Conservation (phyloP, 2,113 vertebrate species). For the Notarius quadriscutis region DNA sequence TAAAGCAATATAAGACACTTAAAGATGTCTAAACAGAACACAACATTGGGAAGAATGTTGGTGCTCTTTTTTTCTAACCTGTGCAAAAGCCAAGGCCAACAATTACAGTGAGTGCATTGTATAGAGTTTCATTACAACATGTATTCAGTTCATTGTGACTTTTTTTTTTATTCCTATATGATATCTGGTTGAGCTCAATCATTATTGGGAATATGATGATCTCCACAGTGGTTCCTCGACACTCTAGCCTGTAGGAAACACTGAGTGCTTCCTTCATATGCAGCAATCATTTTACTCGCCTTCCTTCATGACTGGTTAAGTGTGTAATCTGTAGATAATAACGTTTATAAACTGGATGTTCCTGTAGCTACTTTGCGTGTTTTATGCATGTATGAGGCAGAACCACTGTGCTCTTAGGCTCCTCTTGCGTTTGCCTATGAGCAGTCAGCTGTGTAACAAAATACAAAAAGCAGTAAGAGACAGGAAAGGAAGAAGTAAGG, state of each 20-base stretch:
- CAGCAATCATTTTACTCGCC: conserved; percentile 56
- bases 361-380: conserved; percentile 50
- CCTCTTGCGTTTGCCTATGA: background rate
- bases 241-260: background rate
- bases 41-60: conserved; percentile 14
- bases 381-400: conserved; percentile 51
- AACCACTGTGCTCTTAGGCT: background rate
- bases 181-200: background rate
- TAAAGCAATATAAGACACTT: conserved; percentile 14
- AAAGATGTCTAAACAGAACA: conserved; percentile 44
- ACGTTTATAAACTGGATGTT: conserved; percentile 76
- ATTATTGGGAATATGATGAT: background rate
- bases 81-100: background rate
- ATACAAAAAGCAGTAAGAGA: background rate
- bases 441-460: background rate
- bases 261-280: background rate
- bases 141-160: background rate
- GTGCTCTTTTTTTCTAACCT: conserved; percentile 17
- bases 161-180: background rate
- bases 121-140: background rate
- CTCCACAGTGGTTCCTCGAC: background rate
- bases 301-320: conserved; percentile 73
- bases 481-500: background rate
- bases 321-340: conserved; percentile 86
- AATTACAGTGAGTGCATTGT: background rate